A percentile compares a stretch with the other conserved stretches of the same genome.
These are phyloP conservation scores for Tretioscincus oriximinensis DNA, from an alignment of 2,113 vertebrate species.

Conservation along the genomic window DNA sequence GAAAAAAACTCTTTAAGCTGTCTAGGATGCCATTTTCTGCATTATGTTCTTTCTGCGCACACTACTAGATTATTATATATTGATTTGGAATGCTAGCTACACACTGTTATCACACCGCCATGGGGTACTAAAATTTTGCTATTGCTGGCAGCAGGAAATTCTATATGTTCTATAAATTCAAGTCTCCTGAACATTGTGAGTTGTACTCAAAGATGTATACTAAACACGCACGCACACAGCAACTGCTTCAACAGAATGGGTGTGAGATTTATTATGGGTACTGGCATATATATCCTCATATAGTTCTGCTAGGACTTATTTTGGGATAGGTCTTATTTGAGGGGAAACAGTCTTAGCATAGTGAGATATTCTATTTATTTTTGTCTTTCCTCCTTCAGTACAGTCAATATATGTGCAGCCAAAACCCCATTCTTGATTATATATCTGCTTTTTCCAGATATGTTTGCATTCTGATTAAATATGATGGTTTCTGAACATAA, in stretches of 20 bases:
- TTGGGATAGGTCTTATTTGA: too few relatives aligned
- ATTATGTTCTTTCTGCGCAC: slow-evolving; percentile 13
- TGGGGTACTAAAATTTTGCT: not conserved
- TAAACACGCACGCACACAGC: not conserved
- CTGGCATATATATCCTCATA: too few relatives aligned
- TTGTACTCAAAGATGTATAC: slow-evolving; percentile 14
- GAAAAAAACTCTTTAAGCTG: not conserved
- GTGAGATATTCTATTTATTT: too few relatives aligned
- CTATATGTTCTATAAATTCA: slow-evolving; percentile 16
- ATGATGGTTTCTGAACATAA: too few relatives aligned
- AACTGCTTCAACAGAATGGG: not conserved
- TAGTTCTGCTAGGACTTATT: too few relatives aligned
- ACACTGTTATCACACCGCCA: not conserved
- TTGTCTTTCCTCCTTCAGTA: too few relatives aligned
- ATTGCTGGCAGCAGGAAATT: not conserved
- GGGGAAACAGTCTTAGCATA: too few relatives aligned
- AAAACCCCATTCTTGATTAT: too few relatives aligned
- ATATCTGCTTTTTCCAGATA: too few relatives aligned
- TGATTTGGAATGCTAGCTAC: not conserved
- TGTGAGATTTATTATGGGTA: not conserved
- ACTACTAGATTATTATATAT: not conserved
- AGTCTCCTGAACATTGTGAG: slow-evolving; percentile 16
- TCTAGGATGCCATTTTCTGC: not conserved
- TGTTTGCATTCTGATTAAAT: too few relatives aligned
- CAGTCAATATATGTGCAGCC: too few relatives aligned